These are phyloP conservation scores for Mylabris phalerata DNA, from an alignment of 1,140 invertebrate species.

Conservation along the genomic window DNA sequence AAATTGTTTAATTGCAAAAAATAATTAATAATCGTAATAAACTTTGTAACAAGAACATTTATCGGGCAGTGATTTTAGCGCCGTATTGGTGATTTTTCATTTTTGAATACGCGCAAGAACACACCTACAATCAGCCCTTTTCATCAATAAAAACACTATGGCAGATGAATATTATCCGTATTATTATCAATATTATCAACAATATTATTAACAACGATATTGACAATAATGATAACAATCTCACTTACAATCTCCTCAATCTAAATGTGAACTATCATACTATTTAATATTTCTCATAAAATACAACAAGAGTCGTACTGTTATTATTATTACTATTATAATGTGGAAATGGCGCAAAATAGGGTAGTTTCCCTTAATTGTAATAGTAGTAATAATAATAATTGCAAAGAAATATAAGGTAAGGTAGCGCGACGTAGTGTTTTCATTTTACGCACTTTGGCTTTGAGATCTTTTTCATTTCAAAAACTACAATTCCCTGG, in stretches of 20 bases:
- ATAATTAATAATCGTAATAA: not conserved
- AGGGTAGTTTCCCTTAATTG: no score
- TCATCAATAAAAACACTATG: not conserved
- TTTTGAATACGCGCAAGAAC: not conserved
- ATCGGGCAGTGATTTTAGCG: not conserved
- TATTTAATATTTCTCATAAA: no score
- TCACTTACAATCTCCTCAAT: no score
- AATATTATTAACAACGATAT: not conserved
- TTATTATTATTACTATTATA: no score
- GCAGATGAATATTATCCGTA: not conserved
- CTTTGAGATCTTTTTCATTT: constrained; percentile 9
- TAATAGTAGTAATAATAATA: not conserved
- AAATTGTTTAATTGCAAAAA: not conserved
- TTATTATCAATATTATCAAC: not conserved
- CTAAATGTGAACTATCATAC: no score
- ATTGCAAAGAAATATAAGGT: constrained; percentile 19
- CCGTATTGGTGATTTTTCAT: not conserved
- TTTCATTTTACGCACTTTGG: constrained; percentile 18
- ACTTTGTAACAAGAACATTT: not conserved
- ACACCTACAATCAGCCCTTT: not conserved
- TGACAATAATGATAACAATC: not conserved
- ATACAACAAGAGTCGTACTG: no score
- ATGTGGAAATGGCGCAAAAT: no score
- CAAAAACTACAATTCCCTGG: not conserved
- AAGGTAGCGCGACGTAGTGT: constrained; percentile 33